These are phyloP conservation scores for Venustoraphidia nigricollis DNA, from an alignment of 2,888 invertebrate species.

Conservation along the genomic window DNA sequence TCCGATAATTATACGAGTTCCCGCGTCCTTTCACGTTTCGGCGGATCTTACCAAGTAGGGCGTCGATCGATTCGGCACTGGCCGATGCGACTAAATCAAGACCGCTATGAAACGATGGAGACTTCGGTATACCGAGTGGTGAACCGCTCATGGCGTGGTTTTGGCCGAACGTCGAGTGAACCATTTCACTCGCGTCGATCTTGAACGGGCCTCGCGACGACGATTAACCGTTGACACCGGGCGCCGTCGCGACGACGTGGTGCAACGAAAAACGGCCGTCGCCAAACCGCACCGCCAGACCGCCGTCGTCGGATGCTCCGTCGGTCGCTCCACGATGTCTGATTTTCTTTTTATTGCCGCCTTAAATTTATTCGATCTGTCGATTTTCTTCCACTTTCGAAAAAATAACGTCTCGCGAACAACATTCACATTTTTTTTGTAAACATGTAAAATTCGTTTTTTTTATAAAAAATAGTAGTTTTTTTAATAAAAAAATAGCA, in stretches of 20 bases:
- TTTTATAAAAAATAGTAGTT: too few species aligned
- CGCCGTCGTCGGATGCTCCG: constrained; percentile 21
- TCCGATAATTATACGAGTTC: too few species aligned
- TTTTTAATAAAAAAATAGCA: too few species aligned
- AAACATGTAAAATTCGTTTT: too few species aligned
- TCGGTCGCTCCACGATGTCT: constrained; percentile 22
- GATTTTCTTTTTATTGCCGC: too few species aligned
- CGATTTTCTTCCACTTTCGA: too few species aligned
- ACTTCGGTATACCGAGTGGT: constrained; percentile 66
- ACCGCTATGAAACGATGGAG: constrained; percentile 77
- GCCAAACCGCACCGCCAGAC: constrained; percentile 22
- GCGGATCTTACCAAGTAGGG: constrained; percentile 18
- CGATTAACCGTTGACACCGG: constrained; percentile 24
- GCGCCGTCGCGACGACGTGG: constrained; percentile 21
- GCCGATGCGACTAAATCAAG: constrained; percentile 62
- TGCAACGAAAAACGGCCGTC: constrained; percentile 31
- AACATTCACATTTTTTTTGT: too few species aligned
- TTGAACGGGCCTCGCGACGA: constrained; percentile 15
- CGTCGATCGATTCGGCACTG: constrained; percentile 29
- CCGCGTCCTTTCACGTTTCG: too few species aligned
- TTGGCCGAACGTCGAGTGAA: constrained; percentile 28
- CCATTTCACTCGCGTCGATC: constrained; percentile 20
- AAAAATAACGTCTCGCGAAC: too few species aligned
- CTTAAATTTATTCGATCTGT: too few species aligned
- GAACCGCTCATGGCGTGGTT: constrained; percentile 28